phyloP scores from a whole-genome alignment of 1,140 invertebrate genomes.

The Copidosoma floridanum region DNA sequence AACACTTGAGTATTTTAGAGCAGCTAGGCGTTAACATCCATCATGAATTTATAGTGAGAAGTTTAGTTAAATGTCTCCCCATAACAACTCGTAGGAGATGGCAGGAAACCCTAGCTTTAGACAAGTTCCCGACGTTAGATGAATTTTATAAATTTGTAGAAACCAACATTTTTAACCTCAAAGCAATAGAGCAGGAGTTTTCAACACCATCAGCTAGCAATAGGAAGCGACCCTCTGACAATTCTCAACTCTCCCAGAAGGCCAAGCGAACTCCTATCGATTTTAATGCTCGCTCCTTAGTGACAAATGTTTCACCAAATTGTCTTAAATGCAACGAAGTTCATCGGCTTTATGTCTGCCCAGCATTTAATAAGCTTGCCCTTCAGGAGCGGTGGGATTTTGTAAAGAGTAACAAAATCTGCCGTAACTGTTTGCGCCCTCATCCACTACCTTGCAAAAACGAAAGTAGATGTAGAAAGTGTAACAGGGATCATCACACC shows the following conservation, averaged over 20 bases:
- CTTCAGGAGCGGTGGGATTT: not conserved
- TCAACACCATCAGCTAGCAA: not conserved
- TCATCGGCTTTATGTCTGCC: not conserved
- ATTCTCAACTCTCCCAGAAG: too few relatives aligned
- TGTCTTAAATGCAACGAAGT: not conserved
- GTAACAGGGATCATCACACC: too few relatives aligned
- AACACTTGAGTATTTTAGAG: slow-evolving; percentile 21
- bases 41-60: slow-evolving; percentile 21
- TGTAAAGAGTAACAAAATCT: not conserved
- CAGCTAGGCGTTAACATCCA: slow-evolving; percentile 3
- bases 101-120: slow-evolving; percentile 22
- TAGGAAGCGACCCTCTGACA: not conserved
- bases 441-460: not conserved
- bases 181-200: not conserved
- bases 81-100: slow-evolving; percentile 6
- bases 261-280: not conserved
- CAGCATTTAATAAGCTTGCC: not conserved
- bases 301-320: not conserved
- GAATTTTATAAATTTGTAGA: slow-evolving; percentile 19
- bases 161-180: not conserved
- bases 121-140: not conserved
- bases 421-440: not conserved
- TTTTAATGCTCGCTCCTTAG: not conserved
- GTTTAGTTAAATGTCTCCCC: slow-evolving; percentile 19
- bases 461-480: not conserved